Evolutionary conservation across 2,113 vertebrate genomes (phyloP).

Genomic region (Silurus meridionalis): DNA sequence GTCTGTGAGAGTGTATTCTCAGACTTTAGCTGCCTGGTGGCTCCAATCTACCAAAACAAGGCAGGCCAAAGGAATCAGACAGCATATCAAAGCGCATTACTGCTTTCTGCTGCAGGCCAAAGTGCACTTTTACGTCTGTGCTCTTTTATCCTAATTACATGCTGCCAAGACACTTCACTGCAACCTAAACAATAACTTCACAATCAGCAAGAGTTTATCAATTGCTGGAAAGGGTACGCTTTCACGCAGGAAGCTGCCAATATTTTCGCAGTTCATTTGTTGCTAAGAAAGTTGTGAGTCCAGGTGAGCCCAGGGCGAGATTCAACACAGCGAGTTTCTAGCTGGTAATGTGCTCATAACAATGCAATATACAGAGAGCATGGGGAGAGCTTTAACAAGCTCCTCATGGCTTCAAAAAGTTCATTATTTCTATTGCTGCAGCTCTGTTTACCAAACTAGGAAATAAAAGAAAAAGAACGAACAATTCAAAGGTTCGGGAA

Average conservation of each 20-base stretch:
- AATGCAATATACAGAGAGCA: slow-evolving; percentile 28
- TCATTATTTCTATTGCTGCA: slow-evolving; percentile 29
- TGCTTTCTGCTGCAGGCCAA: slow-evolving; percentile 3
- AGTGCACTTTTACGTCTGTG: neutral
- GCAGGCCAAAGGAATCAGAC: slow-evolving; percentile 34
- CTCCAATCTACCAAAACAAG: slow-evolving; percentile 54
- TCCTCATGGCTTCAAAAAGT: neutral
- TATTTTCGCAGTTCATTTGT: neutral
- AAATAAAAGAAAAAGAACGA: neutral
- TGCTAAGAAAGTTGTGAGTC: neutral
- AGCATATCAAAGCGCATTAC: slow-evolving; percentile 43
- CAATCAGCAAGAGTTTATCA: slow-evolving; percentile 17
- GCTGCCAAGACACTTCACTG: neutral
- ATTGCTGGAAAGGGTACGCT: slow-evolving; percentile 6
- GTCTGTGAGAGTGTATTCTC: slow-evolving; percentile 34
- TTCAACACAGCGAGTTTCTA: slow-evolving; percentile 9
- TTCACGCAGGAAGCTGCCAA: neutral
- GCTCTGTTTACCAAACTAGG: slow-evolving; percentile 7
- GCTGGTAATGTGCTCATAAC: slow-evolving; percentile 14
- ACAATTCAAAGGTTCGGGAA: neutral
- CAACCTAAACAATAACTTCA: slow-evolving; percentile 12
- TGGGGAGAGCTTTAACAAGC: slow-evolving; percentile 21
- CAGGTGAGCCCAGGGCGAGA: slow-evolving; percentile 18
- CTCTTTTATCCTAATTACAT: slow-evolving; percentile 19
- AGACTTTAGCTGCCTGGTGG: slow-evolving; percentile 23